These are phyloP conservation scores for Lycophotia porphyrea DNA, from an alignment of 2,888 invertebrate species.

Conservation along the genomic window DNA sequence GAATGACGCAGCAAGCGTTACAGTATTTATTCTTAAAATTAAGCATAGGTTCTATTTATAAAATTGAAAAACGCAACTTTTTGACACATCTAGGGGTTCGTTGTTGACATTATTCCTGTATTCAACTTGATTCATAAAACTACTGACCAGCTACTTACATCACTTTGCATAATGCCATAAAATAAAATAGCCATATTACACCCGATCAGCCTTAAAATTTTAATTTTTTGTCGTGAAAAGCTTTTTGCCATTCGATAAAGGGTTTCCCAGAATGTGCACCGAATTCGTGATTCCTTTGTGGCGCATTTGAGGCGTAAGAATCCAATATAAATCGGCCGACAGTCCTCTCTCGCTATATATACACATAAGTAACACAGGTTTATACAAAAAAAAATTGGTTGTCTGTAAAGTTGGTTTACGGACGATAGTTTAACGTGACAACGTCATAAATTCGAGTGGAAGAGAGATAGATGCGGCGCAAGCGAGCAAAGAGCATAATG, in stretches of 20 bases:
- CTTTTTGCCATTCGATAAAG: slow-evolving; percentile 59
- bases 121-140: not conserved
- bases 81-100: not conserved
- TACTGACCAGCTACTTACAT: not conserved
- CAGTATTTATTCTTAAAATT: not conserved
- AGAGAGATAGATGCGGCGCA: too few species aligned
- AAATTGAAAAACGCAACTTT: not conserved
- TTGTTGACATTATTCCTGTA: not conserved
- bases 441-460: too few species aligned
- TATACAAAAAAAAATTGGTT: too few species aligned
- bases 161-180: not conserved
- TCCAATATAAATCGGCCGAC: slow-evolving; percentile 76
- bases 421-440: too few species aligned
- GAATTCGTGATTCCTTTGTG: slow-evolving; percentile 74
- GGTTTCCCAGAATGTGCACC: slow-evolving; percentile 67
- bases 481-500: too few species aligned
- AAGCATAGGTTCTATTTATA: not conserved
- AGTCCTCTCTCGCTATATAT: slow-evolving; percentile 60
- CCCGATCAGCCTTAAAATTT: slow-evolving; percentile 57
- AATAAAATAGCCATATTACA: slow-evolving; percentile 24
- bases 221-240: slow-evolving; percentile 68
- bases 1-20: not conserved
- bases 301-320: slow-evolving; percentile 76
- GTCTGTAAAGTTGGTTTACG: too few species aligned
- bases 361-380: slow-evolving; percentile 60